Percentiles rank a stretch among this genome's conserved stretches.
Evolutionary conservation across 2,888 invertebrate genomes (phyloP).

Genomic region (Lampropteryx suffumata): DNA sequence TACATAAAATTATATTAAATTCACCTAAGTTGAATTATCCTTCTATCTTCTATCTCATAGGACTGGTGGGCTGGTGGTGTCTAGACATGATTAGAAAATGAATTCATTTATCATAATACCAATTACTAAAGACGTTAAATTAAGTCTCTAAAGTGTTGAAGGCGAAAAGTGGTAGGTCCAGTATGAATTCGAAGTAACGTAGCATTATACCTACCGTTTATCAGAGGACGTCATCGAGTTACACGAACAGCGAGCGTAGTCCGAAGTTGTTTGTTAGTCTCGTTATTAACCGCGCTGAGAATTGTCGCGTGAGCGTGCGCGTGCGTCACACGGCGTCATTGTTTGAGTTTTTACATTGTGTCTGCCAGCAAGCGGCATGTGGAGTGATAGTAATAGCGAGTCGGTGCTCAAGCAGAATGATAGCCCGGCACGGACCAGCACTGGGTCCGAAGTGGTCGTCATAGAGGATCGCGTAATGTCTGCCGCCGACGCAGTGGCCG

Average conservation of each 20-base stretch:
- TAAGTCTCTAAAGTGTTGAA: too few species aligned
- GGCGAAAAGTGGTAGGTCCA: too few species aligned
- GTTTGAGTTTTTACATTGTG: conserved; percentile 35
- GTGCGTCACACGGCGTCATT: conserved; percentile 28
- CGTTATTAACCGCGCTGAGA: conserved; percentile 42
- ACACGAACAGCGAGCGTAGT: conserved; percentile 1
- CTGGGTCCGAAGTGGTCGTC: conserved; percentile 52
- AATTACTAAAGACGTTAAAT: too few species aligned
- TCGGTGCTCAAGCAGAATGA: conserved; percentile 33
- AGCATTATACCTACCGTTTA: too few species aligned
- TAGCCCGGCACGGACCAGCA: conserved; percentile 37
- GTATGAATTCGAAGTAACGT: too few species aligned
- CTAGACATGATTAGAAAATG: too few species aligned
- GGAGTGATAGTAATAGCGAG: conserved; percentile 41
- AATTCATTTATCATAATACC: too few species aligned
- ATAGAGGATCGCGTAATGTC: conserved; percentile 45
- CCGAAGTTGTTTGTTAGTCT: conserved; percentile 44
- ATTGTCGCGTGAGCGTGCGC: conserved; percentile 46
- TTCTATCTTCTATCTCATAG: too few species aligned
- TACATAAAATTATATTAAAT: too few species aligned
- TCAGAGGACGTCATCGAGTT: conserved; percentile 4
- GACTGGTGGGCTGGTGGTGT: too few species aligned
- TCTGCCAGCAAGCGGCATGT: conserved; percentile 39
- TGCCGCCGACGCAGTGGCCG: conserved; percentile 40
- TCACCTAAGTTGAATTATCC: too few species aligned